Evolutionary conservation across 37 sponge, comb jelly and placozoan species (phyloP), one percentile per base, ranked within the genome.

Genomic region (Halisarca cf. caerulea): DNA sequence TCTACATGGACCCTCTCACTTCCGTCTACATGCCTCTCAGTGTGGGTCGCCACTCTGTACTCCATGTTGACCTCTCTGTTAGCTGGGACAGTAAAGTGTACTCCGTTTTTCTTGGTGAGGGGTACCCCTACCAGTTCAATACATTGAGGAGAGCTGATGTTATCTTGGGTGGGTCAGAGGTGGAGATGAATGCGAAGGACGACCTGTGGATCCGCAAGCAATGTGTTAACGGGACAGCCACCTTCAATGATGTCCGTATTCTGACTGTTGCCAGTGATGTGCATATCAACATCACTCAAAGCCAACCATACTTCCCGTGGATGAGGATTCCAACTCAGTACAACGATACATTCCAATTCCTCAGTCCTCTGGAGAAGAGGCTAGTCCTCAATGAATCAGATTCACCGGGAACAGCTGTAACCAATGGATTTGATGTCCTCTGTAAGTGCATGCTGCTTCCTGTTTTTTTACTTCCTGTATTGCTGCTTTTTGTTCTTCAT

Each of bases 281-380:
- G 3, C 84, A 78, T 23, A 39, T 89, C 5, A 89, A 89, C 47
- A 82, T 89, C 51, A 89, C 89, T 20, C 89, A 89, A 58, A 84
- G 84, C 21, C 80, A 82, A 15, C 57, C 84, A 1, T 64, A 79
- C 34, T 78, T 28, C 33, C 89, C 89, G 0, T 89, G 89, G 89
- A 82, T 72, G 71, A 79, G 89, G 43, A 25, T 83, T 21, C 89
- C 89, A 18, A 61, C 61, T 25, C 36, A 58, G 23, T 89, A 87
- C 78, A 59, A 75, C 53, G 84, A 84, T 27, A 25, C 45, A 18
- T 72, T 54, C 47, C n/a, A 23, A 0, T 47, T 79, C 8, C 55
- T 30, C 25, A 64, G 45, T 33, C 4, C 14, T 39, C n/a, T 40
- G 3, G 53, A 59, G 23, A 62, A 25, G 37, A 28, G 5, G 5